Conservation (phyloP, 2,113 vertebrate species). For the Oncorhynchus nerka region DNA sequence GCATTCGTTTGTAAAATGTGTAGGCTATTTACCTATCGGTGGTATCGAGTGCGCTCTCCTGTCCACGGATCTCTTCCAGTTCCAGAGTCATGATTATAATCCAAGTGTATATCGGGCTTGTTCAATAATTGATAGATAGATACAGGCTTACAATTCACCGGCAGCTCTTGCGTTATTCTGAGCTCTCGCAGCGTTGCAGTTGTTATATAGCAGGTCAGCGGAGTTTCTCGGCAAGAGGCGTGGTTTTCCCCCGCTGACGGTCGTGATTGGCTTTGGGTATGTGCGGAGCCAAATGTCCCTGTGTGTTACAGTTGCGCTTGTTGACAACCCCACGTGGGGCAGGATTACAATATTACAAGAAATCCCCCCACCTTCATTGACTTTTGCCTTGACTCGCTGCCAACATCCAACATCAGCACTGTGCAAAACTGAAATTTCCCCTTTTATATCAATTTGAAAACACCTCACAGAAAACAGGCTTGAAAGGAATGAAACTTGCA, state of each 20-base stretch:
- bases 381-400: constrained; percentile 22
- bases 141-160: accelerated
- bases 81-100: constrained; percentile 91
- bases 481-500: neutral
- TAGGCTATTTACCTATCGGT: constrained; percentile 77
- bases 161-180: constrained; percentile 52
- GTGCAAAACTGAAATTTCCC: constrained; percentile 31
- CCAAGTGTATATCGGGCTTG: constrained; percentile 39
- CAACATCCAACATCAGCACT: constrained; percentile 47
- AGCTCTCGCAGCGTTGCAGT: constrained; percentile 26
- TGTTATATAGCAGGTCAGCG: constrained; percentile 65
- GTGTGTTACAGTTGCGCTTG: constrained; percentile 37
- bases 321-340: constrained; percentile 76
- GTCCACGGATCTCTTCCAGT: constrained; percentile 87
- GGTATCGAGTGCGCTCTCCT: constrained; percentile 79
- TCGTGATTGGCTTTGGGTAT: constrained; percentile 75
- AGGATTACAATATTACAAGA: constrained; percentile 71
- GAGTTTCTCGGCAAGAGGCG: constrained; percentile 68
- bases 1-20: neutral
- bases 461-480: neutral
- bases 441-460: constrained; percentile 11
- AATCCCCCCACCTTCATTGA: constrained; percentile 29
- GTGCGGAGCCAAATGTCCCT: constrained; percentile 34
- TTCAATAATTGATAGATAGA: constrained; percentile 13
- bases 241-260: constrained; percentile 12